A percentile compares a stretch with the other conserved stretches of the same genome.
These are phyloP conservation scores for Polymixis flavicincta DNA, from an alignment of 2,888 invertebrate genomes.

Conservation along the genomic window DNA sequence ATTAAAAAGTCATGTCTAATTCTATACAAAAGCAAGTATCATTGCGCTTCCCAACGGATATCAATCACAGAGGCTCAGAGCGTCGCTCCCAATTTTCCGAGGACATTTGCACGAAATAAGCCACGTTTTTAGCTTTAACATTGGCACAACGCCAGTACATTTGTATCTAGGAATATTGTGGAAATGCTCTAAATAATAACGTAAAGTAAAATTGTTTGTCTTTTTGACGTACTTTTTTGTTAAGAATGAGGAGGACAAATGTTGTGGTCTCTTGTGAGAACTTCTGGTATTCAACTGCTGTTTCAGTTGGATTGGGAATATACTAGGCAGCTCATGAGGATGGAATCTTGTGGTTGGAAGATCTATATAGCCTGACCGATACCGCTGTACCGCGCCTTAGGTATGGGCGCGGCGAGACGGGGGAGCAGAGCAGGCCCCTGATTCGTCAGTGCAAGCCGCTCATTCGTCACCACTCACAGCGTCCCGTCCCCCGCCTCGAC, in stretches of 20 bases:
- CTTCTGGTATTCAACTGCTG: not conserved
- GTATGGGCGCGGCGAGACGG: too few relatives aligned
- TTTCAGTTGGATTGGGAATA: not conserved
- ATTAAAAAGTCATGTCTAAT: constrained; percentile 54
- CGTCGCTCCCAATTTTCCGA: constrained; percentile 67
- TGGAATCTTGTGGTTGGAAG: not conserved
- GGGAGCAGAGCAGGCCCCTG: too few relatives aligned
- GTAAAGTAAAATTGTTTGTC: constrained; percentile 55
- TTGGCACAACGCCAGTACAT: constrained; percentile 62
- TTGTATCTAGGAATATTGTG: constrained; percentile 62
- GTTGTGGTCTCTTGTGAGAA: not conserved
- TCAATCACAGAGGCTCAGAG: constrained; percentile 65
- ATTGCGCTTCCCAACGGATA: constrained; percentile 47
- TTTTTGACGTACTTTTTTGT: constrained; percentile 25
- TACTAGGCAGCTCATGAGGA: not conserved
- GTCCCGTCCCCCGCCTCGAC: too few relatives aligned
- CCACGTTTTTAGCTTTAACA: constrained; percentile 56
- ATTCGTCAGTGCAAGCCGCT: too few relatives aligned
- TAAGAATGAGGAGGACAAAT: not conserved
- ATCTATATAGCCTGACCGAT: too few relatives aligned
- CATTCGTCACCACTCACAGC: too few relatives aligned
- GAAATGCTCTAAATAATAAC: constrained; percentile 52
- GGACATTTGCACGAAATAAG: constrained; percentile 69
- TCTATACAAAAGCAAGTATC: constrained; percentile 52
- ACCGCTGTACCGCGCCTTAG: too few relatives aligned